Conservation (phyloP, 2,113 vertebrate genomes). For the Protobothrops mucrosquamatus region DNA sequence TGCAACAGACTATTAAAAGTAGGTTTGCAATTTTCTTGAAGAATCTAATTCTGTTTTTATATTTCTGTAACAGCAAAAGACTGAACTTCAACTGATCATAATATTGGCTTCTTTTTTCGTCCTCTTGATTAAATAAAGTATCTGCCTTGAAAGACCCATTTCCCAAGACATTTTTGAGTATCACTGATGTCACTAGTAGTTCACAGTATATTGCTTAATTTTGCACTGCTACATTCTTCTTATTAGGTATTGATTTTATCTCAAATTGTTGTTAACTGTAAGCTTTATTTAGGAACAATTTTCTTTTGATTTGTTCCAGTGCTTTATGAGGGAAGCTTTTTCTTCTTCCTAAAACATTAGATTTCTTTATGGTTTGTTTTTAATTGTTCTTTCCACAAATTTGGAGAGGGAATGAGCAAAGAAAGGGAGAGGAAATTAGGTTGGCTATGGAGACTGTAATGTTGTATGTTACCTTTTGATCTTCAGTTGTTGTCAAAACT, state of each 20-base stretch:
- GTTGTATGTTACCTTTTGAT: constrained; percentile 5
- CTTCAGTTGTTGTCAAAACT: constrained; percentile 60
- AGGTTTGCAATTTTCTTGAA: constrained; percentile 56
- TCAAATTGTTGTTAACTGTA: constrained; percentile 20
- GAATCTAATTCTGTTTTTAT: constrained; percentile 54
- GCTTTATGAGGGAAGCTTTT: neutral
- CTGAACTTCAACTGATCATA: constrained; percentile 61
- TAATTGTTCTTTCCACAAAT: constrained; percentile 20
- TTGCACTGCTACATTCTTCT: constrained; percentile 43
- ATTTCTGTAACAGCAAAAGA: constrained; percentile 64
- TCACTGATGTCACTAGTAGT: constrained; percentile 47
- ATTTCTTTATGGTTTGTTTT: constrained; percentile 38
- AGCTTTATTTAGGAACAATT: constrained; percentile 12
- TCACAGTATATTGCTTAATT: constrained; percentile 42
- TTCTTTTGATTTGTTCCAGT: constrained; percentile 35
- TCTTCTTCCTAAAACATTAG: neutral
- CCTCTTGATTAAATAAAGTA: constrained; percentile 56
- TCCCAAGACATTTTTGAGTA: constrained; percentile 47
- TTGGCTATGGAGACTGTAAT: neutral
- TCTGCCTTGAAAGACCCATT: constrained; percentile 34
- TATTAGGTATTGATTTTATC: constrained; percentile 44
- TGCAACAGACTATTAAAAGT: constrained; percentile 62
- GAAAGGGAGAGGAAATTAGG: neutral
- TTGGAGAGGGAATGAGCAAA: neutral
- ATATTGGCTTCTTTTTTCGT: constrained; percentile 59